phyloP scores from a whole-genome alignment of 2,113 vertebrate genomes.

The Tragulus kanchil region DNA sequence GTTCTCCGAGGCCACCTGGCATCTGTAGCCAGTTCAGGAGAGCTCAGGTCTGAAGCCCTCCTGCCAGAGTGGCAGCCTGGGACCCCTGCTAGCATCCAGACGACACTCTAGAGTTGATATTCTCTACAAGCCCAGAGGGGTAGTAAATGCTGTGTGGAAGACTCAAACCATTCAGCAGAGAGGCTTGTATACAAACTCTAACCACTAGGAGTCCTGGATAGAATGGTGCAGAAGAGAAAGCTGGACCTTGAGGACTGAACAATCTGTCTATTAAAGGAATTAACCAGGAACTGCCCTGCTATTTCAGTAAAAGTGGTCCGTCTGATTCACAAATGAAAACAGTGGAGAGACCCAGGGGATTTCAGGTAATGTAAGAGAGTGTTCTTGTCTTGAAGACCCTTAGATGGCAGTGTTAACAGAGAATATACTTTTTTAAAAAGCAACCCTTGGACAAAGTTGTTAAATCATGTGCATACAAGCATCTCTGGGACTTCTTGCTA shows the following conservation, averaged over 20 bases:
- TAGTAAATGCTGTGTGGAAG: not conserved
- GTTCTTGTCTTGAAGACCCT: not conserved
- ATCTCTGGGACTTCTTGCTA: not conserved
- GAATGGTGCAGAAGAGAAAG: not conserved
- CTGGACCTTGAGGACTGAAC: not conserved
- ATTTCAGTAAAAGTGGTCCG: not conserved
- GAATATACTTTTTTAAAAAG: not conserved
- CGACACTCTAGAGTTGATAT: not conserved
- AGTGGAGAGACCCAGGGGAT: not conserved
- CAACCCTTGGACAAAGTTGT: not conserved
- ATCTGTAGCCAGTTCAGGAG: rapidly evolving
- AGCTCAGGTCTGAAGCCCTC: not conserved
- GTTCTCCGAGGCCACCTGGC: not conserved
- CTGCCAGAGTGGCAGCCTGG: too few species aligned
- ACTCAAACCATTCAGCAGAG: not conserved
- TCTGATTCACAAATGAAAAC: not conserved
- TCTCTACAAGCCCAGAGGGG: not conserved
- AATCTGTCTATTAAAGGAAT: too few species aligned
- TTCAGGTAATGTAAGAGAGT: not conserved
- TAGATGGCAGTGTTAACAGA: not conserved
- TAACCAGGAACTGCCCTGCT: not conserved
- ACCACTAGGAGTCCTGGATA: not conserved
- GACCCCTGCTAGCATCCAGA: not conserved
- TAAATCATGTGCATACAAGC: not conserved
- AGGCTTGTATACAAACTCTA: not conserved